Evolutionary conservation across 2,888 invertebrate species (phyloP), one percentile per base, ranked within the genome.

Genomic region (Cryptocephalus primarius): DNA sequence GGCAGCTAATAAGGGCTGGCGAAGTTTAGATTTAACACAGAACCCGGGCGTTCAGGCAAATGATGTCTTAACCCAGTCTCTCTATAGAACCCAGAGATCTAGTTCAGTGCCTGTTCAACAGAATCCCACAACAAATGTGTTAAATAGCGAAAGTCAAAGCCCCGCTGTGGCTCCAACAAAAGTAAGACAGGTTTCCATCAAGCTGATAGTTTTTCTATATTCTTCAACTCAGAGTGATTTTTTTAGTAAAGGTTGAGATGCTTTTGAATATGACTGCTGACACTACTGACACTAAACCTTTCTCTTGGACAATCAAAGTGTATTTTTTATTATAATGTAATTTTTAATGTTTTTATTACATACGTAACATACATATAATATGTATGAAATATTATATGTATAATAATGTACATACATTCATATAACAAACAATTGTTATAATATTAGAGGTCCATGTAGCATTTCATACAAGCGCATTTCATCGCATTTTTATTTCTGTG

Each of bases 71-170:
- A 66, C 69, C 58, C 67, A 75, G 59, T 74, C 77, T 56, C 69
- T 74, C 58, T 78, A 76, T 67, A 76, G 79, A 63, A 77, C 78
- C 43, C 78, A 78, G 65, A 73, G 80, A 51, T 79, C 79, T 65
- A 78, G 77, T 61, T 80, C 80, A 41, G 77, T 81, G 71, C 80
- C 81, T 42, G 67, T 67, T 52, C 68, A 66, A 58, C 65, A 67
- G 63, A 67, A 60, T 48, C 55, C 56, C 51, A 55, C 56, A 48
- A 54, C 57, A 49, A 58, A 58, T 50, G 52, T 56, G 48, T 51
- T 59, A 55, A 56, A 59, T 55, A 59, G 59, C 55, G 63, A 61
- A 57, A 58, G 57, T 55, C 62, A 62, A 55, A 64, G 63, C 58
- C 60, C 62, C 11, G 11, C 36, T 11, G 12, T 36, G 36, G 36